These are phyloP conservation scores for Rhinogobius similis DNA, from an alignment of 2,113 vertebrate species.

Conservation along the genomic window DNA sequence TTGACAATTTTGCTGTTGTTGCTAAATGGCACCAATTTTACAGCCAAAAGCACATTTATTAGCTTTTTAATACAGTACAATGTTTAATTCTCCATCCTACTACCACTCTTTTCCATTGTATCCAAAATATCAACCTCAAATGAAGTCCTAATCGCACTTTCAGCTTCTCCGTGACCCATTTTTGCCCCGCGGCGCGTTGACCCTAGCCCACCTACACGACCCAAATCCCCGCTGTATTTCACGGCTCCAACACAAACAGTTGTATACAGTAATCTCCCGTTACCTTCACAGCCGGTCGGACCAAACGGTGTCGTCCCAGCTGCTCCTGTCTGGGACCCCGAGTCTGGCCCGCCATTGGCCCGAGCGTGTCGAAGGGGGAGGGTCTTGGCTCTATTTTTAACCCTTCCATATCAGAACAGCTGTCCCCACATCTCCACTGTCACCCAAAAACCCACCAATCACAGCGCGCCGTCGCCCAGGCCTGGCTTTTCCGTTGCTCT, in stretches of 20 bases:
- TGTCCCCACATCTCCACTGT: constrained; percentile 76
- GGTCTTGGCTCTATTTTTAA: constrained; percentile 81
- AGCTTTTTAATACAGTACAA: too few species aligned
- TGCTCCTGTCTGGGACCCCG: constrained; percentile 12
- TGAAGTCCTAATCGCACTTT: not conserved
- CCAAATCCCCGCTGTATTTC: not conserved
- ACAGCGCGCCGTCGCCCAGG: constrained; percentile 2
- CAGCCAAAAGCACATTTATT: too few species aligned
- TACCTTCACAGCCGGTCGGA: not conserved
- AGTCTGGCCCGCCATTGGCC: constrained; percentile 33
- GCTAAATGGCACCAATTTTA: too few species aligned
- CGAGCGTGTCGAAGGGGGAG: not conserved
- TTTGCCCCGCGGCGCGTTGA: not conserved
- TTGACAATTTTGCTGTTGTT: too few species aligned
- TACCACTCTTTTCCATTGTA: too few species aligned
- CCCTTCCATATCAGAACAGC: constrained; percentile 80
- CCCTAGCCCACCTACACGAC: not conserved
- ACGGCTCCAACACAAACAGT: not conserved
- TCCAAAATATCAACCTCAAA: too few species aligned
- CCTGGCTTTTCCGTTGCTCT: constrained; percentile 10
- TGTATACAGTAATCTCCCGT: not conserved
- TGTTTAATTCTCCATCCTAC: too few species aligned
- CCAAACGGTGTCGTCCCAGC: not conserved
- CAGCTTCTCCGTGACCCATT: not conserved
- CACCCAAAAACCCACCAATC: constrained; percentile 74